These are phyloP conservation scores for Kryptolebias ocellatus DNA, from an alignment of 2,797 vertebrate species.

Conservation along the genomic window DNA sequence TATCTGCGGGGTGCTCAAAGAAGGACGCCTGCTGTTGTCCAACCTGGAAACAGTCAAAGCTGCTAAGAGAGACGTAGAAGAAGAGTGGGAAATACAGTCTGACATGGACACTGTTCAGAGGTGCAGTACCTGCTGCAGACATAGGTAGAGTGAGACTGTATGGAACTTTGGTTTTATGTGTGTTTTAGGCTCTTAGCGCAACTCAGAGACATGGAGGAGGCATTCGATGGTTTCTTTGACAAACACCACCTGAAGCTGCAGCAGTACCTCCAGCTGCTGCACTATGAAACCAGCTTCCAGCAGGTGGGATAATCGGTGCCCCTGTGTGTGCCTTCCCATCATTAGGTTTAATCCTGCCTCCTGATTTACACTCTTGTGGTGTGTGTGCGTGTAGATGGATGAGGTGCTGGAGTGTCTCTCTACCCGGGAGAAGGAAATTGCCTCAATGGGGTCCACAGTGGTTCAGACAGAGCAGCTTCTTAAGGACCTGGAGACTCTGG, in stretches of 20 bases:
- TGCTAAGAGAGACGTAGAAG: conserved; percentile 76
- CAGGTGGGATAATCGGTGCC: conserved; percentile 79
- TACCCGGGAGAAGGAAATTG: conserved; percentile 84
- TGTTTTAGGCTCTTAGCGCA: conserved; percentile 89
- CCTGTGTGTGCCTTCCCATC: background rate
- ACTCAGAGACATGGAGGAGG: conserved; percentile 94
- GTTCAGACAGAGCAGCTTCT: conserved; percentile 89
- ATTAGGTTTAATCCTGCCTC: background rate
- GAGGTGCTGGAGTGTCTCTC: conserved; percentile 82
- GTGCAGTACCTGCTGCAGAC: conserved; percentile 61
- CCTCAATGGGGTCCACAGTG: conserved; percentile 81
- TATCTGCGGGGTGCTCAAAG: conserved; percentile 88
- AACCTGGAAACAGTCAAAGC: conserved; percentile 86
- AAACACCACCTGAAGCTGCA: conserved; percentile 97
- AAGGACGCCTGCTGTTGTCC: conserved; percentile 88
- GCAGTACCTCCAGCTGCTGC: conserved; percentile 92
- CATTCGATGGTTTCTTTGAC: conserved; percentile 98
- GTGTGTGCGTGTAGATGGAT: conserved; percentile 81
- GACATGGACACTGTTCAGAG: conserved; percentile 93
- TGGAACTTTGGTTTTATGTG: conserved; percentile 1
- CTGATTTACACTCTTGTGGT: background rate
- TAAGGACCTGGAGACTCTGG: conserved; percentile 84
- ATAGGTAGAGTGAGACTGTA: too few relatives aligned
- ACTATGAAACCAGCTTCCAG: conserved; percentile 92
- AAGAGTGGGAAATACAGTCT: conserved; percentile 77